A percentile compares a stretch with the other conserved stretches of the same genome.
These are phyloP conservation scores for Chitala chitala DNA, from an alignment of 2,113 vertebrate genomes.

Conservation along the genomic window DNA sequence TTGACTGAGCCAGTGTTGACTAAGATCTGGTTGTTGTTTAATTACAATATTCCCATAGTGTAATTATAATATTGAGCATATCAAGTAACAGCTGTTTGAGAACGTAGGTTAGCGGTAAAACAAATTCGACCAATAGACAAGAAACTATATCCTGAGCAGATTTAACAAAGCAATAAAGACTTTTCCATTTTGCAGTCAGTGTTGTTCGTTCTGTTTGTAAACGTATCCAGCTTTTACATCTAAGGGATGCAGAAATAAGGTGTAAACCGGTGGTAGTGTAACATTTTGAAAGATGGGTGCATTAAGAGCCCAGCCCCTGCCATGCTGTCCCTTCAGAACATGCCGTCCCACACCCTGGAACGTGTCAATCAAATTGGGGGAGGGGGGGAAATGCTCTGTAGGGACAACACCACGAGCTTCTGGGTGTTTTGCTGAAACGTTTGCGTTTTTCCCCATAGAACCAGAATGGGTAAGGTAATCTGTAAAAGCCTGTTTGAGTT, in stretches of 20 bases:
- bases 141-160: too few species aligned
- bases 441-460: conserved; percentile 48
- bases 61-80: too few species aligned
- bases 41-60: too few species aligned
- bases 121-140: too few species aligned
- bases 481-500: too few species aligned
- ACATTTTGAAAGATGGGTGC: conserved; percentile 44
- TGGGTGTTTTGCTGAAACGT: conserved; percentile 53
- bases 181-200: background rate
- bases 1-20: too few species aligned
- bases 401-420: conserved; percentile 53
- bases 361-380: conserved; percentile 59
- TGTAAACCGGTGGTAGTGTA: background rate
- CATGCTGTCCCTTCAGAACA: conserved; percentile 52
- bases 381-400: conserved; percentile 51
- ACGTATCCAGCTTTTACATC: background rate
- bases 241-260: background rate
- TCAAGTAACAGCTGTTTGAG: too few species aligned
- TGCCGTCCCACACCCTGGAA: conserved; percentile 47
- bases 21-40: too few species aligned
- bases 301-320: conserved; percentile 52
- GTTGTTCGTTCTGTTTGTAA: background rate
- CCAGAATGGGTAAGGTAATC: background rate
- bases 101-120: too few species aligned
- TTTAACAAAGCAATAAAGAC: too few species aligned